Evolutionary conservation across 2,888 invertebrate species (phyloP).

Genomic region (Nemotelus nigrinus): DNA sequence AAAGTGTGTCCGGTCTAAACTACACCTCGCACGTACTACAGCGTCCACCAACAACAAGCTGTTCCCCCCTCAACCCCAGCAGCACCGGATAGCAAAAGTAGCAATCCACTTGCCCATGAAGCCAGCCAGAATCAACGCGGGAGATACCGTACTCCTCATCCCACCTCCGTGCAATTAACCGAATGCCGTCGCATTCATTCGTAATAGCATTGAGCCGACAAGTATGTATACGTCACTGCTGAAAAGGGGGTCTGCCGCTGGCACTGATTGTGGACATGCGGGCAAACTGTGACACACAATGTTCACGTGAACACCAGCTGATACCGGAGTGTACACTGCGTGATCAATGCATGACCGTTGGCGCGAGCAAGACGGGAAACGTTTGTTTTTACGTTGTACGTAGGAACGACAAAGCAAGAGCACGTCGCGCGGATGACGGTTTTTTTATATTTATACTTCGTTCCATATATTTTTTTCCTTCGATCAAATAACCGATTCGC

Average conservation of each 20-base stretch:
- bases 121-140: neutral
- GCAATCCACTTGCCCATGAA: constrained; percentile 18
- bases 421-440: constrained; percentile 24
- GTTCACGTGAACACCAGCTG: constrained; percentile 88
- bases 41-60: neutral
- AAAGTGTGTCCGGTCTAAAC: constrained; percentile 9
- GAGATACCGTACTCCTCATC: constrained; percentile 5
- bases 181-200: constrained; percentile 12
- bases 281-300: constrained; percentile 55
- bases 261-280: constrained; percentile 43
- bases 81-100: neutral
- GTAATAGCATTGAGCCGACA: constrained; percentile 30
- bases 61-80: neutral
- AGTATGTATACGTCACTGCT: constrained; percentile 23
- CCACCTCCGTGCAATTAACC: constrained; percentile 14
- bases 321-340: constrained; percentile 68
- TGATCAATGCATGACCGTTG: constrained; percentile 59
- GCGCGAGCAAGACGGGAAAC: constrained; percentile 58
- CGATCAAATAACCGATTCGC: constrained; percentile 11
- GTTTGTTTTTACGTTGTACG: constrained; percentile 63
- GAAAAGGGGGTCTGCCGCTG: constrained; percentile 43
- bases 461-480: constrained; percentile 41
- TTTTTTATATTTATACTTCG: constrained; percentile 38
- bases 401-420: constrained; percentile 57
- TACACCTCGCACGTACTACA: neutral